Conservation (phyloP, 2,113 vertebrate species). For the Sinocyclocheilus anshuiensis region DNA sequence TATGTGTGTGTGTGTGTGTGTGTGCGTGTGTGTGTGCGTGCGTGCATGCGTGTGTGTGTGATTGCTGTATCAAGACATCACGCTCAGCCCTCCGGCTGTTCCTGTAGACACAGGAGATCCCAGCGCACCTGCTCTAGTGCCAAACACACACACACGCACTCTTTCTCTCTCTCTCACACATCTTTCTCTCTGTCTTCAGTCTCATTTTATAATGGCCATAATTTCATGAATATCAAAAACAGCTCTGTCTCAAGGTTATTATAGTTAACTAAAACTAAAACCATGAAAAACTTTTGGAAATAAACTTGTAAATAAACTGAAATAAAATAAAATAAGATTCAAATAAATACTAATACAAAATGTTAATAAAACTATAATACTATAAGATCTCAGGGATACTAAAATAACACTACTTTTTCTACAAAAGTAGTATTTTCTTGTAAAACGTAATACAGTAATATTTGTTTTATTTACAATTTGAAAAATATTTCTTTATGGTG, state of each 20-base stretch:
- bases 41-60: background rate
- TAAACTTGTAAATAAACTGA: background rate
- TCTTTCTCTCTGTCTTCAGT: background rate
- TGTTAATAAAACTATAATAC: background rate
- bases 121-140: constrained; percentile 7
- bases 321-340: background rate
- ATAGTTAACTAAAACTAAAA: background rate
- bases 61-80: constrained; percentile 44
- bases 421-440: no score
- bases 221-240: background rate
- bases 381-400: background rate
- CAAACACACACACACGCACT: background rate
- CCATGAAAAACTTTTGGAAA: background rate
- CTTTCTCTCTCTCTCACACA: background rate
- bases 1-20: background rate
- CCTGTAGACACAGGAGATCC: constrained; percentile 43
- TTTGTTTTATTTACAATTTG: background rate
- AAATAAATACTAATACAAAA: background rate
- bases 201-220: background rate
- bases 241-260: background rate
- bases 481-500: background rate
- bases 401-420: no score
- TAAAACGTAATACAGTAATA: no score
- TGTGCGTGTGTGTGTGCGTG: constrained; percentile 5
- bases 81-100: constrained; percentile 37